Base-by-base conservation (phyloP, 2,888 invertebrate species). In the Saturnia pavonia region DNA sequence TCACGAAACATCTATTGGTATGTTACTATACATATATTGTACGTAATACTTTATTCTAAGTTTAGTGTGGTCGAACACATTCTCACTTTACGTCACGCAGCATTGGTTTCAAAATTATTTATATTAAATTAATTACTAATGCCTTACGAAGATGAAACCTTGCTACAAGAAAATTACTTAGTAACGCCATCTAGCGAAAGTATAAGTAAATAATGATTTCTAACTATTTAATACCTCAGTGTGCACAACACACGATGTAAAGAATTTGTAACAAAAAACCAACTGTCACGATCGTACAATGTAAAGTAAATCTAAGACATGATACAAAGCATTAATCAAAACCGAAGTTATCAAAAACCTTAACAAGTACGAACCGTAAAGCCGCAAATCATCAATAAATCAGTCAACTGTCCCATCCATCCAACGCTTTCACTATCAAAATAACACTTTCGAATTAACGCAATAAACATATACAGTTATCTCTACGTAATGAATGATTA, bases 391-490 rank as follows among this genome's bases (percentile, higher is more conserved):
- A 69, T 69, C 51, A 69, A 73, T 71, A 71, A 71, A 69, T 70
- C 67, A 67, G 60, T 34, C 27, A 16, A 63, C 54, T 69, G 40
- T 65, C 68, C 63, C 27, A 67, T 51, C 63, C 54, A 66, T 72
- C 67, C 74, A 71, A 76, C 67, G 78, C 87, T 88, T 87, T 88
- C 87, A 78, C 88, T 78, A 74, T 75, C 77, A 78, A 80, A 79
- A 79, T 77, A 73, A 73, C 76, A 72, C 85, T 87, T 87, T 87
- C 87, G 71, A 80, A 82, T 80, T 43, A 48, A 54, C 51, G 51
- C 65, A 63, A 60, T 60, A 60, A 60, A 68, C 67, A 69, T 51
- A 71, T 63, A 40, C 65, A 68, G 65, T 71, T 65, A 65, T 40
- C 14, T 65, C 40, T 8, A 54, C 16, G 67, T 70, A 68, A 68